Percentiles rank a stretch among this genome's conserved stretches.
Evolutionary conservation across 2,113 vertebrate genomes (phyloP).

Genomic region (Riparia riparia): DNA sequence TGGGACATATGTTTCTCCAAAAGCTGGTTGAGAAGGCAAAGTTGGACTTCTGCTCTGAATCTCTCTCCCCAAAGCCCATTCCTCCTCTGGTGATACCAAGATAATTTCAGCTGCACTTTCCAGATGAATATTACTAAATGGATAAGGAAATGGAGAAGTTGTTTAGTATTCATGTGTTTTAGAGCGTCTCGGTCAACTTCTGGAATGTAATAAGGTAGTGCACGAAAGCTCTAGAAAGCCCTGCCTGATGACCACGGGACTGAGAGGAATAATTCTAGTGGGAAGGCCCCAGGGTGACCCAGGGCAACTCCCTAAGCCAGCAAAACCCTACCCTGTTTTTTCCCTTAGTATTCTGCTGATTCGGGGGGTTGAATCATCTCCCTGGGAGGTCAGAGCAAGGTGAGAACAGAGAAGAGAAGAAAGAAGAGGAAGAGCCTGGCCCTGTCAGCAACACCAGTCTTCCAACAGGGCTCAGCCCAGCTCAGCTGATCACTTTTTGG

Average conservation of each 20-base stretch:
- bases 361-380: not conserved
- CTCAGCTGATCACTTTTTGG: not conserved
- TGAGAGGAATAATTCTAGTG: not conserved
- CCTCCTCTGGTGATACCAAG: not conserved
- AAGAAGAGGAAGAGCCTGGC: not conserved
- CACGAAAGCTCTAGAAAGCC: not conserved
- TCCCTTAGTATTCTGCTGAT: not conserved
- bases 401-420: not conserved
- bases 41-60: not conserved
- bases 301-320: not conserved
- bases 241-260: accelerated
- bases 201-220: not conserved
- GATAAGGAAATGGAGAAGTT: not conserved
- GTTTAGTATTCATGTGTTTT: not conserved
- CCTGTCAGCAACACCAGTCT: not conserved
- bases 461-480: not conserved
- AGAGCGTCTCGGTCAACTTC: not conserved
- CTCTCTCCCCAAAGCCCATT: not conserved
- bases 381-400: not conserved
- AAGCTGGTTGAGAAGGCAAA: not conserved
- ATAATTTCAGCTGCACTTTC: not conserved
- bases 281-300: not conserved
- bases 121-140: not conserved
- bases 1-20: not conserved
- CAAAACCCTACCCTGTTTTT: not conserved